Conservation (phyloP, 1,140 invertebrate genomes). For the Caerostris extrusa region DNA sequence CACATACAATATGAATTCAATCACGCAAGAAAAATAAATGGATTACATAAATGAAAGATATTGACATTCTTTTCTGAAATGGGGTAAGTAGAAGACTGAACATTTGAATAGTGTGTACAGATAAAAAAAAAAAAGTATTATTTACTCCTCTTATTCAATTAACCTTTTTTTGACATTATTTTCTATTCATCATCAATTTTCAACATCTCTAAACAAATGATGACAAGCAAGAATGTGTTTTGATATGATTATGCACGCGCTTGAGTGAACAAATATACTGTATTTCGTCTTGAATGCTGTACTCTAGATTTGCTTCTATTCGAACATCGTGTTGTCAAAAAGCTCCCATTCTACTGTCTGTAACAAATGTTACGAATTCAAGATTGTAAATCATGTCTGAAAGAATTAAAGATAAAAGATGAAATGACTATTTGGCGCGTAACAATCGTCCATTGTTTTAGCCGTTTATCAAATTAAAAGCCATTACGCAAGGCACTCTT, state of each 20-base stretch:
- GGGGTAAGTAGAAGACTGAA: too few species aligned
- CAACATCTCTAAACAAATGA: neutral
- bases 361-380: constrained; percentile 24
- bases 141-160: too few species aligned
- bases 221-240: constrained; percentile 5
- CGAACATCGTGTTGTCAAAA: neutral
- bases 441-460: constrained; percentile 5
- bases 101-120: too few species aligned
- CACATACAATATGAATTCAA: too few species aligned
- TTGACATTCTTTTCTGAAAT: too few species aligned
- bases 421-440: neutral
- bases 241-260: neutral
- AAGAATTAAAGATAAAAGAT: neutral
- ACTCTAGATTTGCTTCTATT: neutral
- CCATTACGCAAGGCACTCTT: neutral
- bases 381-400: neutral
- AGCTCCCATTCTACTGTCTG: neutral
- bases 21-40: too few species aligned
- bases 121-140: too few species aligned
- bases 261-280: constrained; percentile 5
- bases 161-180: neutral
- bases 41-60: too few species aligned
- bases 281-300: neutral
- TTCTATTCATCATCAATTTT: neutral
- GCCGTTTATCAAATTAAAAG: constrained; percentile 19